phyloP scores from a whole-genome alignment of 1,140 invertebrate species.

The Kradibia gibbosae region DNA sequence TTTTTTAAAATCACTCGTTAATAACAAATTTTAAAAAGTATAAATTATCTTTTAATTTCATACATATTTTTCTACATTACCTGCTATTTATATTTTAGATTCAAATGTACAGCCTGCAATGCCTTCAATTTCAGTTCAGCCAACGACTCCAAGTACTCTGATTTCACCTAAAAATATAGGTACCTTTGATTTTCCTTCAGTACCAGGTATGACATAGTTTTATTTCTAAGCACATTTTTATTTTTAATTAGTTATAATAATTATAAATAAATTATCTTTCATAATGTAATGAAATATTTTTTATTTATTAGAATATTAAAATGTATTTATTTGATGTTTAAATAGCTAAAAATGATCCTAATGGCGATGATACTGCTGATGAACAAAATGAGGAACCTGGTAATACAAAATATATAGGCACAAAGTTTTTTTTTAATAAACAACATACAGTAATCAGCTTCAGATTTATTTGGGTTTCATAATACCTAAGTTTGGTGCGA shows the following conservation, averaged over 20 bases:
- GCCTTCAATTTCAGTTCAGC: constrained; percentile 25
- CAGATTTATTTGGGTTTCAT: too few species aligned
- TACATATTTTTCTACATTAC: background rate
- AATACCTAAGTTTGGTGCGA: too few species aligned
- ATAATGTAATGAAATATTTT: background rate
- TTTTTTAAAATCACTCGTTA: too few species aligned
- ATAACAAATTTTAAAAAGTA: background rate
- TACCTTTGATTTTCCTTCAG: constrained; percentile 59
- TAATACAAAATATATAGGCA: background rate
- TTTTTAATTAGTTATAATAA: too few species aligned
- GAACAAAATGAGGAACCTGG: background rate
- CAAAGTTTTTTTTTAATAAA: background rate
- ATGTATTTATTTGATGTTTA: constrained; percentile 25
- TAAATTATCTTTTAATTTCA: background rate
- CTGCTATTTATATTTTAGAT: background rate
- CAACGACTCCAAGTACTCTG: background rate
- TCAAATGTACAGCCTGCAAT: background rate
- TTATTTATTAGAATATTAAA: background rate
- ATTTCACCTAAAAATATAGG: constrained; percentile 52
- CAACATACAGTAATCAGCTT: too few species aligned
- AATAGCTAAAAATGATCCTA: constrained; percentile 38
- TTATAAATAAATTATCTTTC: too few species aligned
- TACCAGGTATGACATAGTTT: constrained; percentile 51
- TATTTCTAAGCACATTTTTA: too few species aligned
- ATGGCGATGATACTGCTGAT: constrained; percentile 21